Base-by-base conservation (phyloP, 2,797 vertebrate species). In the Nyctibius grandis region DNA sequence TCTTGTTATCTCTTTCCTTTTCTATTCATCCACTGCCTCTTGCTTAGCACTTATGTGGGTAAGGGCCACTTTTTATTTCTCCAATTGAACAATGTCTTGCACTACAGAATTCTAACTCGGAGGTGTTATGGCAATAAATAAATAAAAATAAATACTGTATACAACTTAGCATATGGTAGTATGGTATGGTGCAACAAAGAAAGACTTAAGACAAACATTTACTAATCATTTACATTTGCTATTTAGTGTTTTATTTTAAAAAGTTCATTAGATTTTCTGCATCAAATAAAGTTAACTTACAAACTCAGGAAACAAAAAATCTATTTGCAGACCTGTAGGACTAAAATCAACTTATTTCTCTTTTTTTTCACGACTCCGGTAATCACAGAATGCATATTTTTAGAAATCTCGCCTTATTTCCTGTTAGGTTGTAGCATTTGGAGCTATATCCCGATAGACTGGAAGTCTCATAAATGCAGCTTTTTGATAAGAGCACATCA, bases 401-500 rank as follows among this genome's bases (percentile, higher is more conserved):
- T 56, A 45, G 56, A 83, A 84, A 70, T 77, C 34, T 51, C 0
- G 2, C 38, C 2, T 48, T 83, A 64, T 50, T 88, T 93, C 40
- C 57, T 91, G 26, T 72, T 81, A 56, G 48, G 21, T 11, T 91
- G 50, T 38, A 85, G 68, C 26, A 80, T 61, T 88, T 84, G 36
- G 48, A 85, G 19, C 31, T 42, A 68, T 63, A 89, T 78, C 76
- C 69, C 1, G 3, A 80, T 31, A 77, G 72, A 83, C 8, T 53
- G 56, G 28, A 89, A 91, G 68, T 64, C 77, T 84, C 59, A 78
- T 64, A 94, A 92, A 94, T 59, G 34, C 25, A 86, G 45, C 38
- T 85, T 89, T 91, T 89, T 93, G 65, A 94, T 91, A 94, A 91
- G 29, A 78, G 13, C 63, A 69, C 34, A 87, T 73, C 17, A 75